Evolutionary conservation across 2,888 invertebrate genomes (phyloP).

Genomic region (Macrophya alboannulata): DNA sequence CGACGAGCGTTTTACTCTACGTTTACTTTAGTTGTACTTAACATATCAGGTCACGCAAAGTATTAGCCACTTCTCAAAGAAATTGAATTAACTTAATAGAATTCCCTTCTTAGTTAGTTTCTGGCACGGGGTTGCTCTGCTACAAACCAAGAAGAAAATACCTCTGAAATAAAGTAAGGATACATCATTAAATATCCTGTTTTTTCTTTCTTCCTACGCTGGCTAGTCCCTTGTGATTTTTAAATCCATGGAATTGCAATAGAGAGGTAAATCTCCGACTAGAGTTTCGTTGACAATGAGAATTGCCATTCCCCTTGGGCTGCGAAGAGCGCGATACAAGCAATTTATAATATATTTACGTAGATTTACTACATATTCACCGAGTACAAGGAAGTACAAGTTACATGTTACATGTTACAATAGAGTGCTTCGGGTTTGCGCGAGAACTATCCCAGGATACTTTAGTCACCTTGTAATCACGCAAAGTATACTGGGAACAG

Average conservation of each 20-base stretch:
- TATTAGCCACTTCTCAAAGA: slow-evolving; percentile 29
- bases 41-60: slow-evolving; percentile 39
- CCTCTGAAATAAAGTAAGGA: background rate
- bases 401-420: slow-evolving; percentile 46
- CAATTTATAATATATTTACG: background rate
- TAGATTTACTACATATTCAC: background rate
- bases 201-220: background rate
- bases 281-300: background rate
- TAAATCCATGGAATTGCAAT: background rate
- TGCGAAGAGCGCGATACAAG: background rate
- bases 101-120: slow-evolving; percentile 7
- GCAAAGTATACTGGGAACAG: background rate
- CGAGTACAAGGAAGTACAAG: background rate
- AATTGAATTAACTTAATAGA: slow-evolving; percentile 38
- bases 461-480: slow-evolving; percentile 44
- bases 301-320: background rate
- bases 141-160: slow-evolving; percentile 1
- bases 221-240: background rate
- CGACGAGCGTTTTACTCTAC: background rate
- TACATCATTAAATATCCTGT: background rate
- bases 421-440: slow-evolving; percentile 38
- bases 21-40: background rate
- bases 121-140: background rate
- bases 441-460: slow-evolving; percentile 54
- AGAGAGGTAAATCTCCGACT: background rate